These are phyloP conservation scores for Patella ulyssiponensis DNA, from an alignment of 2,888 invertebrate genomes.

Conservation along the genomic window DNA sequence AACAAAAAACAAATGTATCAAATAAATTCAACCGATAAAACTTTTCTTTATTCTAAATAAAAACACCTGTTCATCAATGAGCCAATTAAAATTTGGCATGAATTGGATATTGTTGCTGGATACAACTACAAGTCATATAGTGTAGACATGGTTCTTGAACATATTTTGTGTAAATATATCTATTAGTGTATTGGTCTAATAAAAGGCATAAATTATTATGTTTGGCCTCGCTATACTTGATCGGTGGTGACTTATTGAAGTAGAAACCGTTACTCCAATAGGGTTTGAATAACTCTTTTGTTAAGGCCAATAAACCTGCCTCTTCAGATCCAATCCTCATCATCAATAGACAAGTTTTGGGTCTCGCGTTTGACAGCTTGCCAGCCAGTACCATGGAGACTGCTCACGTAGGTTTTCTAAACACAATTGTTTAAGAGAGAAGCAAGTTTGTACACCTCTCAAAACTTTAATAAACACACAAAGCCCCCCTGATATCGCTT, in stretches of 20 bases:
- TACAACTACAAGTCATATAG: no score
- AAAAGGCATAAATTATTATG: background rate
- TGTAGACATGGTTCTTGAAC: no score
- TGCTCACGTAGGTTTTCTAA: slow-evolving; percentile 5
- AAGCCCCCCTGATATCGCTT: no score
- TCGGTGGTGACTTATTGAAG: slow-evolving; percentile 9
- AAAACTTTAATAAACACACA: background rate
- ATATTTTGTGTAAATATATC: no score
- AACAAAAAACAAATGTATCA: no score
- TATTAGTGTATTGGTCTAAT: no score
- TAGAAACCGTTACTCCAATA: slow-evolving; percentile 1
- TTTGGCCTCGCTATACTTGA: background rate
- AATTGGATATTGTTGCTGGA: no score
- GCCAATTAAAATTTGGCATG: no score
- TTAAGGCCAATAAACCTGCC: background rate
- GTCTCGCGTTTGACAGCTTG: slow-evolving; percentile 9
- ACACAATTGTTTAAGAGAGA: background rate
- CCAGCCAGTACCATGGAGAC: slow-evolving; percentile 10
- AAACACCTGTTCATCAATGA: no score
- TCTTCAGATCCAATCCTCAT: slow-evolving; percentile 3
- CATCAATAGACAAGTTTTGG: slow-evolving; percentile 5
- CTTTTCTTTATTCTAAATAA: no score
- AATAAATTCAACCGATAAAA: no score
- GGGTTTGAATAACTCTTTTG: background rate
- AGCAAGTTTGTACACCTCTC: slow-evolving; percentile 13